Evolutionary conservation across 2,797 vertebrate genomes (phyloP), one percentile per base, ranked within the genome.

Genomic region (Acrossocheilus wenchowensis): DNA sequence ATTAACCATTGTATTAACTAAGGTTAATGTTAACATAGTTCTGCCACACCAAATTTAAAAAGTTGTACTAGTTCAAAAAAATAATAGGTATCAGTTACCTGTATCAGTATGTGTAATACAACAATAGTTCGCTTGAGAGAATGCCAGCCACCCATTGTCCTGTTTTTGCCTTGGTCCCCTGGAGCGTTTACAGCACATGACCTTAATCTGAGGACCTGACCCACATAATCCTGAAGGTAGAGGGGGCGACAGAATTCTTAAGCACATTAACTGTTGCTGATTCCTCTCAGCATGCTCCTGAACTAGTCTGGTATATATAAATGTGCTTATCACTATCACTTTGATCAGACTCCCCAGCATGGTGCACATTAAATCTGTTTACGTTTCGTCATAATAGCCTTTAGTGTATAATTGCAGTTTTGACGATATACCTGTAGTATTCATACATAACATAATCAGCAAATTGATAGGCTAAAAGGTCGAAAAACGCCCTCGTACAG

Each of bases 191-290:
- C 66, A 83, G 50, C 71, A 81, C 78, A 85, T 88, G 85, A 82
- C 87, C 85, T 87, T 90, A 88, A 90, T 90, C 82, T 87, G 82
- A 80, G 30, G 41, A 62, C 78, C 78, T 71, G 82, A 79, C 82
- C 73, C 79, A 84, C 43, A 86, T 89, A 81, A 86, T 83, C 57
- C 74, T 73, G 78, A 66, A 79, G 45, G 77, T 74, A 69, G 34
- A 81, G 77, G 39, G 69, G 69, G 34, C n/a, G 39, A 81, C 66
- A 77, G 50, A 26, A 72, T 78, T 48, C 81, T 79, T 83, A 57
- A 87, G 50, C 41, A 86, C 84, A 86, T 81, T 86, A 86, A 86
- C 54, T 66, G 68, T 80, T 66, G 78, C 68, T 64, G 54, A 79
- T 79, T 72, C 74, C 41, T 57, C 54, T 9, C 52, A 71, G 64